phyloP scores from a whole-genome alignment of 2,113 vertebrate species.

The Oryzias curvinotus region DNA sequence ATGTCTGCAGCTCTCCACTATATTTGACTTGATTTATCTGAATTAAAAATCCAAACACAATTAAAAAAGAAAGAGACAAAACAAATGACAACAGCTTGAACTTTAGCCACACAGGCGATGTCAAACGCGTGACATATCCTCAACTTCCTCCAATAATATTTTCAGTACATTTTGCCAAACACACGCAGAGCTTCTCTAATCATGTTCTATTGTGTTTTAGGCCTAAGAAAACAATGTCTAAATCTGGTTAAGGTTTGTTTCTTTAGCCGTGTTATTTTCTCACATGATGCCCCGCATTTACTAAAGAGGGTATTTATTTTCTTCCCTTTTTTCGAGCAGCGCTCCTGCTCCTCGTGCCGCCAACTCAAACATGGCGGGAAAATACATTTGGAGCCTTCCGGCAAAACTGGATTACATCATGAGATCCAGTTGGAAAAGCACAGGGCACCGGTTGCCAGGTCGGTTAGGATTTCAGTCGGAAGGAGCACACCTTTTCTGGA shows the following conservation, averaged over 20 bases:
- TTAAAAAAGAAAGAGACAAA: constrained; percentile 5
- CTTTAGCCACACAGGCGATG: constrained; percentile 1
- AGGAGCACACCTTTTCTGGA: too few relatives aligned
- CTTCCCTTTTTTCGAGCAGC: constrained; percentile 48
- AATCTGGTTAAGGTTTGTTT: constrained; percentile 67
- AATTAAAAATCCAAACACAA: constrained; percentile 15
- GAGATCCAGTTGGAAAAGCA: constrained; percentile 50
- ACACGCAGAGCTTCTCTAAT: constrained; percentile 44
- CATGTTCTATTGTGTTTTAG: constrained; percentile 39
- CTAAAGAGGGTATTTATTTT: constrained; percentile 52
- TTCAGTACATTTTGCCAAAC: constrained; percentile 41
- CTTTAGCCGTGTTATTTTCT: constrained; percentile 55
- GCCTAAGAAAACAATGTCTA: constrained; percentile 61
- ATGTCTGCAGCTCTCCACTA: not conserved
- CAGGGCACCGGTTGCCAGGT: constrained; percentile 44
- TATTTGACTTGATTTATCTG: constrained; percentile 8
- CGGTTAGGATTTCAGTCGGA: not conserved
- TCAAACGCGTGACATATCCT: constrained; percentile 26
- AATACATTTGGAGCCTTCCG: constrained; percentile 65
- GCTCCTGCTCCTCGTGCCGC: constrained; percentile 16
- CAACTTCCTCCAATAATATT: constrained; percentile 52
- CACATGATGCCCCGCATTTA: constrained; percentile 47
- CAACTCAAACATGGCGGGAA: constrained; percentile 69
- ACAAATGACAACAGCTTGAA: constrained; percentile 13
- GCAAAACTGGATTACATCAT: constrained; percentile 44